A percentile compares a stretch with the other conserved stretches of the same genome.
phyloP scores from a whole-genome alignment of 2,797 vertebrate genomes.

The Sebastes baramenuke region DNA sequence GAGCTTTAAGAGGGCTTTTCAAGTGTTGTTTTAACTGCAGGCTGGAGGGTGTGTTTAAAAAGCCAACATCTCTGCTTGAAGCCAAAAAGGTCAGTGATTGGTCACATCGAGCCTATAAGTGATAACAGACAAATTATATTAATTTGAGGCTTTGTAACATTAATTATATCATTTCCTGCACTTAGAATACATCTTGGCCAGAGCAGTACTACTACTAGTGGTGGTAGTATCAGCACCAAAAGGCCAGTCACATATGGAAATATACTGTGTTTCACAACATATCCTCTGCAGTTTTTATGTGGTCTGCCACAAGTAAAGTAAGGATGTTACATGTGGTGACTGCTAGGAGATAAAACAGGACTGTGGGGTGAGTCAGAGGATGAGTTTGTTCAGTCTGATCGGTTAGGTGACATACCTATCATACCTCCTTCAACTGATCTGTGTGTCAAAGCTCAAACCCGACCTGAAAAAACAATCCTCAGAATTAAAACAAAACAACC shows the following conservation, averaged over 20 bases:
- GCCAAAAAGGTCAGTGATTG: not conserved
- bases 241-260: not conserved
- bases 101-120: not conserved
- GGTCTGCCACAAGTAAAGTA: not conserved
- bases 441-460: not conserved
- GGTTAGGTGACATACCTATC: constrained; percentile 51
- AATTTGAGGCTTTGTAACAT: not conserved
- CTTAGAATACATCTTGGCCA: not conserved
- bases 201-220: too few species aligned
- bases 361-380: not conserved
- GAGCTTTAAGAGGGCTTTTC: not conserved
- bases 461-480: not conserved
- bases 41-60: not conserved
- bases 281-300: not conserved
- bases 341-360: not conserved
- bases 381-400: not conserved
- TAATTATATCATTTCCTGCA: not conserved
- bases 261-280: not conserved
- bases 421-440: not conserved
- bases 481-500: not conserved
- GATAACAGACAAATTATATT: not conserved
- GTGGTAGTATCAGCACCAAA: not conserved
- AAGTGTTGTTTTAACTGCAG: not conserved
- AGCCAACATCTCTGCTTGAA: not conserved
- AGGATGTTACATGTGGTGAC: not conserved